These are phyloP conservation scores for Psilopsiagon aurifrons DNA, from an alignment of 2,113 vertebrate genomes.

Conservation along the genomic window DNA sequence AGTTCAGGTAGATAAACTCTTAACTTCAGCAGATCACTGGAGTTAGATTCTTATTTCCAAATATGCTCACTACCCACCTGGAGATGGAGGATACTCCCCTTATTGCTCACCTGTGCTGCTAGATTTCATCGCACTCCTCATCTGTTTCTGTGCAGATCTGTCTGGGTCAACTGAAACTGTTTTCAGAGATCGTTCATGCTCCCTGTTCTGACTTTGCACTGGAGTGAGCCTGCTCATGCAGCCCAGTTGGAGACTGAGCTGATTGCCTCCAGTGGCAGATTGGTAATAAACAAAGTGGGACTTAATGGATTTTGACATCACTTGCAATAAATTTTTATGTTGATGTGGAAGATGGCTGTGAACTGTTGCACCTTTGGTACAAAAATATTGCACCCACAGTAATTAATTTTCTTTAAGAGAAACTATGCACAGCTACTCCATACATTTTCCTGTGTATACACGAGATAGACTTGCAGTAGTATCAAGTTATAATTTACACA, in stretches of 20 bases:
- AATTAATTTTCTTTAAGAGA: not conserved
- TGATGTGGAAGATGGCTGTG: not conserved
- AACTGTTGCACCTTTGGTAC: not conserved
- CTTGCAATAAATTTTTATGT: not conserved
- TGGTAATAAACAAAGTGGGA: not conserved
- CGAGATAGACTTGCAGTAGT: not conserved
- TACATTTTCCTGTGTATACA: not conserved
- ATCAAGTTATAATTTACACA: not conserved
- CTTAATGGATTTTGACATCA: constrained; percentile 30
- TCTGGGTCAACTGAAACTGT: not conserved
- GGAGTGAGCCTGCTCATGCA: not conserved
- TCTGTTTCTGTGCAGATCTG: not conserved
- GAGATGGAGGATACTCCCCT: not conserved
- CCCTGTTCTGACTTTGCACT: not conserved
- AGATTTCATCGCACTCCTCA: not conserved
- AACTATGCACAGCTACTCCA: not conserved
- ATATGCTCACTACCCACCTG: not conserved
- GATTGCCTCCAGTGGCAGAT: not conserved
- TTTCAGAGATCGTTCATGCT: not conserved
- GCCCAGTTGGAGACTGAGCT: not conserved
- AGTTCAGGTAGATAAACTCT: not conserved
- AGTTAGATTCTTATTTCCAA: not conserved
- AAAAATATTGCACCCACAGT: not conserved
- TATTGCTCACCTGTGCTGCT: not conserved
- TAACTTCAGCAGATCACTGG: not conserved